phyloP scores from a whole-genome alignment of 1,140 invertebrate genomes.

The Leucophenga varia region DNA sequence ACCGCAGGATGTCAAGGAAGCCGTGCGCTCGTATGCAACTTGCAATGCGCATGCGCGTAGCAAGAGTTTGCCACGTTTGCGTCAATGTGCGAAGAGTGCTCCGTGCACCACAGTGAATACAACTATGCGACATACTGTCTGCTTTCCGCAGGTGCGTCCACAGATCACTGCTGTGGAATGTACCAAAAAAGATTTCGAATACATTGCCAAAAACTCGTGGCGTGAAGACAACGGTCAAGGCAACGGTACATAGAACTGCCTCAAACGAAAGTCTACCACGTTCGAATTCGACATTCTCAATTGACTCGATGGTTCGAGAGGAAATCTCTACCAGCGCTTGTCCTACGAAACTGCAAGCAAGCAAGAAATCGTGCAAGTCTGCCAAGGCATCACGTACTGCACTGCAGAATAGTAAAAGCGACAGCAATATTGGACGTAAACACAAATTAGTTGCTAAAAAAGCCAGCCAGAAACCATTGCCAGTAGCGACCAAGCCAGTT shows the following conservation, averaged over 20 bases:
- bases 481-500: too few relatives aligned
- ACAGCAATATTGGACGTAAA: slow-evolving; percentile 38
- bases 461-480: slow-evolving; percentile 2
- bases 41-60: slow-evolving; percentile 37
- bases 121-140: slow-evolving; percentile 43
- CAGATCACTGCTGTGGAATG: slow-evolving; percentile 21
- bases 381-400: slow-evolving; percentile 10
- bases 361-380: slow-evolving; percentile 6
- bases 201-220: slow-evolving; percentile 13
- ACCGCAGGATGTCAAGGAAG: slow-evolving; percentile 63
- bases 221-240: slow-evolving; percentile 12
- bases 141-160: slow-evolving; percentile 31
- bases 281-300: slow-evolving; percentile 52
- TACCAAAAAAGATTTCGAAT: too few relatives aligned
- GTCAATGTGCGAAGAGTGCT: slow-evolving; percentile 11
- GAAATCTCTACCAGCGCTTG: slow-evolving; percentile 29
- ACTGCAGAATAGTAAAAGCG: slow-evolving; percentile 38
- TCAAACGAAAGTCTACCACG: slow-evolving; percentile 45
- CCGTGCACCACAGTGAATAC: slow-evolving; percentile 29
- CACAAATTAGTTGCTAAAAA: slow-evolving; percentile 6
- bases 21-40: slow-evolving; percentile 57
- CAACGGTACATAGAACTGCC: slow-evolving; percentile 31
- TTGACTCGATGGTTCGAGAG: slow-evolving; percentile 38
- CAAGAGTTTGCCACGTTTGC: slow-evolving; percentile 39
- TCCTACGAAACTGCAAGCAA: slow-evolving; percentile 30